These are phyloP conservation scores for Acanthisitta chloris DNA, from an alignment of 2,113 vertebrate genomes.

Conservation along the genomic window DNA sequence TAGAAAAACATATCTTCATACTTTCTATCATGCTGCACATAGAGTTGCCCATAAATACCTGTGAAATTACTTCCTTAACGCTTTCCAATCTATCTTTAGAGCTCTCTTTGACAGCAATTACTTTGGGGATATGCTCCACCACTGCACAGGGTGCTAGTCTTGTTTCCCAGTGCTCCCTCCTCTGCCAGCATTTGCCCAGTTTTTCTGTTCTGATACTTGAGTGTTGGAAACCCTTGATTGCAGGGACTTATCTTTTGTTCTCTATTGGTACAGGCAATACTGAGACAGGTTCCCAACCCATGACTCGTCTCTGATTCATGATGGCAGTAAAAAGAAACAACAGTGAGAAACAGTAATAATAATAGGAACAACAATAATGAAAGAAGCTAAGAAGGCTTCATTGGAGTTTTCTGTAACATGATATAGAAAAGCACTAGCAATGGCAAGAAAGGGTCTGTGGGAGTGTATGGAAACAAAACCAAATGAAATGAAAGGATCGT, in stretches of 20 bases:
- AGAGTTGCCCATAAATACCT: neutral
- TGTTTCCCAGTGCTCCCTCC: neutral
- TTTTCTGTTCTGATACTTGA: neutral
- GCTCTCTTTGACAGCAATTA: neutral
- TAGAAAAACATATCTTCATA: neutral
- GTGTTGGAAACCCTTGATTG: neutral
- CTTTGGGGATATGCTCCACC: neutral
- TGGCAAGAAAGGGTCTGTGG: neutral
- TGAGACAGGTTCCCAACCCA: neutral
- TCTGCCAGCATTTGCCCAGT: fast-evolving
- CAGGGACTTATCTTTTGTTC: neutral
- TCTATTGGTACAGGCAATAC: neutral
- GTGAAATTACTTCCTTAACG: neutral
- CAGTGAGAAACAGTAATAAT: neutral
- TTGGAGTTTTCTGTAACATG: neutral
- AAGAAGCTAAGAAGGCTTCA: neutral
- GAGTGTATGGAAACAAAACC: neutral
- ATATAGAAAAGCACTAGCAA: neutral
- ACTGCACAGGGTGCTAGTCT: neutral
- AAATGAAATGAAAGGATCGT: neutral
- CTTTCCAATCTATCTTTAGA: neutral
- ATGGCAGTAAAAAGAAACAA: neutral
- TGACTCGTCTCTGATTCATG: neutral
- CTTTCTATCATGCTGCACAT: neutral
- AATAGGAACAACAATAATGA: neutral